phyloP scores from a whole-genome alignment of 2,797 vertebrate species.

The Artibeus jamaicensis region DNA sequence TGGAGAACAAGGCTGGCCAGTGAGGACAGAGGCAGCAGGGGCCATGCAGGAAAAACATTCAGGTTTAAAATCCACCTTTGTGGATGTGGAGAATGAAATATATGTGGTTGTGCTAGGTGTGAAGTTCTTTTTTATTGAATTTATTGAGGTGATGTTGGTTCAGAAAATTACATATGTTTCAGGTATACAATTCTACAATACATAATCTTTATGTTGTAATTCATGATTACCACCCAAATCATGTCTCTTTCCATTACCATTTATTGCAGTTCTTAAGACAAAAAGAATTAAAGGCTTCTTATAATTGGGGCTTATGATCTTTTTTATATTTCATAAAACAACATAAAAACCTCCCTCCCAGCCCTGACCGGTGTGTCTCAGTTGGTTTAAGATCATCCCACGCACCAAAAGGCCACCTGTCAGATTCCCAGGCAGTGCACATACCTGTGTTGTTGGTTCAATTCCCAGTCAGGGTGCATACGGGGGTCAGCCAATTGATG shows the following conservation, averaged over 20 bases:
- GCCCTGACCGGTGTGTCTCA: neutral
- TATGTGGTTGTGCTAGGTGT: neutral
- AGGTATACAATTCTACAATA: no score
- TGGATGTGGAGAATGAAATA: neutral
- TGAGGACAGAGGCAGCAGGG: neutral
- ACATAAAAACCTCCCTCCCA: neutral
- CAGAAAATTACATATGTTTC: no score
- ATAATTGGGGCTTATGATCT: neutral
- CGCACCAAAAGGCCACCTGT: no score
- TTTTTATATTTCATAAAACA: slow-evolving; percentile 13
- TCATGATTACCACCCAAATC: no score
- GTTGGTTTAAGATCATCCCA: no score
- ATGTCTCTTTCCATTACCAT: no score
- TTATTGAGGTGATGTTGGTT: no score
- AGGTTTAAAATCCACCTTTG: neutral
- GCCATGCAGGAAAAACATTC: fast-evolving
- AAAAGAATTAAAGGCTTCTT: slow-evolving; percentile 13
- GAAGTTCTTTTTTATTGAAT: neutral
- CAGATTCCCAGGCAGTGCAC: no score
- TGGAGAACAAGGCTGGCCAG: neutral
- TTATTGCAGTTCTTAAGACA: neutral
- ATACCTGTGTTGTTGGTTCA: no score
- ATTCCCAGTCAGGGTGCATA: no score
- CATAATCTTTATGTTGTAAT: no score
- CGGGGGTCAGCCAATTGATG: no score